Conservation (phyloP, 2,797 vertebrate genomes). For the Limosa lapponica region DNA sequence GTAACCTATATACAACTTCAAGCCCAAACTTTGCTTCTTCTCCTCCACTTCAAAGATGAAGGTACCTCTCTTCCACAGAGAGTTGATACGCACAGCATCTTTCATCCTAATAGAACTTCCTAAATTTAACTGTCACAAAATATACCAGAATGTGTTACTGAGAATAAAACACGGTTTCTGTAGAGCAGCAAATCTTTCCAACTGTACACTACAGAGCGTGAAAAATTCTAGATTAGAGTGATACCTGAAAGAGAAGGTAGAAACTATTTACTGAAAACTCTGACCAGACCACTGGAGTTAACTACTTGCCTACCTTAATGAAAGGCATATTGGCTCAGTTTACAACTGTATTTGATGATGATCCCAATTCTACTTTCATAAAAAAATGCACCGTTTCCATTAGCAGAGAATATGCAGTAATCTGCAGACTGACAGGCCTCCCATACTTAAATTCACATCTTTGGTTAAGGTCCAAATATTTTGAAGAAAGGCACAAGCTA, state of each 20-base stretch:
- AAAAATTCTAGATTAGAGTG: background rate
- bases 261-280: background rate
- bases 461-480: background rate
- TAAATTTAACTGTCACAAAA: background rate
- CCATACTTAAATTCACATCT: background rate
- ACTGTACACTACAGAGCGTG: background rate
- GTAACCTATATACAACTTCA: background rate
- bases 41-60: background rate
- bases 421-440: background rate
- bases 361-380: background rate
- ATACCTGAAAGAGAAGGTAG: background rate
- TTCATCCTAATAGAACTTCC: background rate
- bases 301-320: background rate
- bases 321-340: background rate
- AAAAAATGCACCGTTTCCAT: background rate
- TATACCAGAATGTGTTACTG: background rate
- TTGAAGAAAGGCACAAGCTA: background rate
- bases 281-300: background rate
- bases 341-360: background rate
- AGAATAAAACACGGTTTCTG: background rate
- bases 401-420: background rate
- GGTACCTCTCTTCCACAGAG: background rate
- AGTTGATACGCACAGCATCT: background rate
- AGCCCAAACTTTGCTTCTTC: background rate
- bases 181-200: background rate